A percentile compares a stretch with the other conserved stretches of the same genome.
Evolutionary conservation across 2,888 invertebrate species (phyloP).

Genomic region (Melipona bicolor): DNA sequence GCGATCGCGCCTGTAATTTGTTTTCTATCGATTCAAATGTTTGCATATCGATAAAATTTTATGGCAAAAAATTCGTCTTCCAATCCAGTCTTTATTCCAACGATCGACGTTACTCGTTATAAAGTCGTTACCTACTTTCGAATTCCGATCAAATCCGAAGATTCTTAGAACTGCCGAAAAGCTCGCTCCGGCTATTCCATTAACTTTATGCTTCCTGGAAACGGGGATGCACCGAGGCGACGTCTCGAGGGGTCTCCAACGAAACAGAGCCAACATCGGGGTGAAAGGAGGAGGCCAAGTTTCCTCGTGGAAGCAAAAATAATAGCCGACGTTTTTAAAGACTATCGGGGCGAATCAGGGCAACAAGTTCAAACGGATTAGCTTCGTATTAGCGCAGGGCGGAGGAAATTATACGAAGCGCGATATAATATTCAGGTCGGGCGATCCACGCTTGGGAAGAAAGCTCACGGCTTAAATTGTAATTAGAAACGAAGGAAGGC

Average conservation of each 20-base stretch:
- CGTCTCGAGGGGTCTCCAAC: slow-evolving; percentile 3
- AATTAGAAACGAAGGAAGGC: slow-evolving; percentile 55
- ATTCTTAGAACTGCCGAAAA: not conserved
- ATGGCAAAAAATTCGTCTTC: no score
- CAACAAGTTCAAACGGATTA: slow-evolving; percentile 30
- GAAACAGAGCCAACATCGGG: not conserved
- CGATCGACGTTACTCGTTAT: not conserved
- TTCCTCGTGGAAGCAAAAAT: not conserved
- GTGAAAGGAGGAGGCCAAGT: not conserved
- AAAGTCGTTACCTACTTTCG: not conserved
- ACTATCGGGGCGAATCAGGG: not conserved
- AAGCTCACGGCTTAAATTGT: slow-evolving; percentile 47
- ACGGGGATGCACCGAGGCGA: not conserved
- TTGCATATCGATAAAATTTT: no score
- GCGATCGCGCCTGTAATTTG: no score
- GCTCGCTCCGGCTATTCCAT: not conserved
- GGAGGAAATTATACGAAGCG: slow-evolving; percentile 28
- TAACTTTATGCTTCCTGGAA: not conserved
- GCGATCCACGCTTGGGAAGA: slow-evolving; percentile 9
- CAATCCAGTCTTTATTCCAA: not conserved
- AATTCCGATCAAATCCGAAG: not conserved
- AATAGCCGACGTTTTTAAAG: not conserved
- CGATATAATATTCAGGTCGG: slow-evolving; percentile 22
- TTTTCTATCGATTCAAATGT: no score
- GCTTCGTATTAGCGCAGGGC: slow-evolving; percentile 17